Base-by-base conservation (phyloP, 2,797 vertebrate species). In the Cottoperca gobio region DNA sequence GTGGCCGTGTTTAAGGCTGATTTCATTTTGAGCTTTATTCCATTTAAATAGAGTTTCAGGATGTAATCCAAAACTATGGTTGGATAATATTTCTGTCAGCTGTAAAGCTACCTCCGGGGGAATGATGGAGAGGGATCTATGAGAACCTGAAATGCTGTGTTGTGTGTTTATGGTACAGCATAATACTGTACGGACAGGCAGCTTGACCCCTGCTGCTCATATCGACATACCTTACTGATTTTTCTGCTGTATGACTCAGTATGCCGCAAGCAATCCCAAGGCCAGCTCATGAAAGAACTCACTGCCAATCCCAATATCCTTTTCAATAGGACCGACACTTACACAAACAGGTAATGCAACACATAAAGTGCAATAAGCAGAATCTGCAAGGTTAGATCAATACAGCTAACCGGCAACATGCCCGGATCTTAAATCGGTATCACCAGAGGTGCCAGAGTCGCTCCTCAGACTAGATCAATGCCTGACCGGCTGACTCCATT, bases 141-240 rank as follows among this genome's bases (percentile, higher is more conserved):
- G 61, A 82, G 57, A 78, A 50, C 55, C 65, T 33, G 46, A 84
- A 74, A 74, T 1, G 60, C 69, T 28, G 58, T 21, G 67, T 50
- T 9, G 19, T 77, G 68, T 81, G 83, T 86, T 86, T 76, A 87
- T 70, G 77, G 70, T 70, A 53, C 65, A 66, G 61, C 59, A 69
- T 79, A 54, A 42, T 43, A 23, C 50, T 72, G 60, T 78, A 68
- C 88, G 82, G 83, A 89, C 73, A 72, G 70, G 68, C 81, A 60
- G 76, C 68, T 76, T 87, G 89, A 91, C 90, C 88, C 81, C 83
- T 71, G 81, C 83, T 66, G 67, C 81, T 82, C 53, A 4, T 67
- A 86, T 89, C 42, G 82, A 91, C 83, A 81, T 73, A 49, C 70
- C 31, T 68, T 87, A 90, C 78, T 46, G 82, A 91, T 91, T 89